These are phyloP conservation scores for Caenorhabditis uteleia DNA, from an alignment of 2,888 invertebrate genomes.

Conservation along the genomic window DNA sequence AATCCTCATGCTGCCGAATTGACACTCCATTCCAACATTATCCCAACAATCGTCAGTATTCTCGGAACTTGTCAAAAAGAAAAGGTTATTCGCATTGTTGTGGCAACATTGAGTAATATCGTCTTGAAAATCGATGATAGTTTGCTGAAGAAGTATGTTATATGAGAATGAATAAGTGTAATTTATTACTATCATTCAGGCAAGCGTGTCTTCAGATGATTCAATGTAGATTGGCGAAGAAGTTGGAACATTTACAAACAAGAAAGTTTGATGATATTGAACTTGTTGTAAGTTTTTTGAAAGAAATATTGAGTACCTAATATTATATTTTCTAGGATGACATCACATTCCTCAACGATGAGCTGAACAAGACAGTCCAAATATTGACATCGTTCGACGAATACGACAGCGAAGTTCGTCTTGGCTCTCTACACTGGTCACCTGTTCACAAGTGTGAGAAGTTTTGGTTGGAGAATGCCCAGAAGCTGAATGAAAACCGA, in stretches of 20 bases:
- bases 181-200: slow-evolving; percentile 72
- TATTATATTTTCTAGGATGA: slow-evolving; percentile 78
- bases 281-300: slow-evolving; percentile 4
- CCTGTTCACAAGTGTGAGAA: slow-evolving; percentile 97
- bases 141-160: slow-evolving; percentile 76
- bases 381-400: slow-evolving; percentile 97
- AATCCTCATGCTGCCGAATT: slow-evolving; percentile 89
- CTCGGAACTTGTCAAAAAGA: slow-evolving; percentile 87
- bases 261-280: slow-evolving; percentile 96
- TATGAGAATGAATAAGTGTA: background rate
- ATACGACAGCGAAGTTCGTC: slow-evolving; percentile 73
- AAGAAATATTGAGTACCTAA: background rate
- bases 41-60: slow-evolving; percentile 93
- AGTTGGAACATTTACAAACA: slow-evolving; percentile 87
- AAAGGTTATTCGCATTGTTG: slow-evolving; percentile 86
- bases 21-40: slow-evolving; percentile 79
- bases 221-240: slow-evolving; percentile 86
- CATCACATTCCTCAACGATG: slow-evolving; percentile 88
- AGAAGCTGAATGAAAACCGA: slow-evolving; percentile 91
- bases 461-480: slow-evolving; percentile 98
- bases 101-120: slow-evolving; percentile 93
- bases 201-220: slow-evolving; percentile 98
- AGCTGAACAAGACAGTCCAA: slow-evolving; percentile 85
- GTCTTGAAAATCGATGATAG: slow-evolving; percentile 91
- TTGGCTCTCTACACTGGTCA: slow-evolving; percentile 90